Conservation (phyloP, 1,140 invertebrate species). For the Drosophila pruinosa region DNA sequence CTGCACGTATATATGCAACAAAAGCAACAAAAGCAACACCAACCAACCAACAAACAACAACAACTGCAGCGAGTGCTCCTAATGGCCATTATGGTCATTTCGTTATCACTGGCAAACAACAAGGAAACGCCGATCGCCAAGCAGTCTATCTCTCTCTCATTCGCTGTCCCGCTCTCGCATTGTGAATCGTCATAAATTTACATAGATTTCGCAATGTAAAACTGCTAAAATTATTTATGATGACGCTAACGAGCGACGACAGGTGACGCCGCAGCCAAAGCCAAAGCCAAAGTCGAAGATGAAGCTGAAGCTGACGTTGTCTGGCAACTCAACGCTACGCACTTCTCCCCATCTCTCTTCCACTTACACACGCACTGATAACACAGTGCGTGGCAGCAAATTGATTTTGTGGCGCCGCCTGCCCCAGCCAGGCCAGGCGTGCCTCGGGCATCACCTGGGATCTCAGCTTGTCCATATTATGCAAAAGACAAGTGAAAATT, state of each 20-base stretch:
- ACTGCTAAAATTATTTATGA: conserved; percentile 77
- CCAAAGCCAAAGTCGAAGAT: background rate
- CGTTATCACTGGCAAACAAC: conserved; percentile 65
- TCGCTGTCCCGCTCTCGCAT: background rate
- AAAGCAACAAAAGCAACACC: conserved; percentile 12
- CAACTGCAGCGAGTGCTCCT: conserved; percentile 54
- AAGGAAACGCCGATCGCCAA: conserved; percentile 50
- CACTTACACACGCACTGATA: background rate
- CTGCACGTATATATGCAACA: conserved; percentile 38
- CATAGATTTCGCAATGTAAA: conserved; percentile 68
- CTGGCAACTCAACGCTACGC: conserved; percentile 24
- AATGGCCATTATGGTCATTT: conserved; percentile 78
- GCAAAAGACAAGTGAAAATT: conserved; percentile 78
- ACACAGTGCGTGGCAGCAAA: conserved; percentile 65
- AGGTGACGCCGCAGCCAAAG: conserved; percentile 58
- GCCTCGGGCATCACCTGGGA: conserved; percentile 7
- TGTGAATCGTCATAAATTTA: conserved; percentile 67
- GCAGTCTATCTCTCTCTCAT: background rate
- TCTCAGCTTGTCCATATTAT: conserved; percentile 66
- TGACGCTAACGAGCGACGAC: conserved; percentile 79
- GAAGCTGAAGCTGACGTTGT: conserved; percentile 3
- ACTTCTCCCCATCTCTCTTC: background rate
- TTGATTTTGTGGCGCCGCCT: conserved; percentile 78
- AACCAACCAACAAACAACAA: conserved; percentile 25
- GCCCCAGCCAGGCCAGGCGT: conserved; percentile 33